Evolutionary conservation across 2,797 vertebrate species (phyloP), one percentile per base, ranked within the genome.

Genomic region (Champsocephalus esox): DNA sequence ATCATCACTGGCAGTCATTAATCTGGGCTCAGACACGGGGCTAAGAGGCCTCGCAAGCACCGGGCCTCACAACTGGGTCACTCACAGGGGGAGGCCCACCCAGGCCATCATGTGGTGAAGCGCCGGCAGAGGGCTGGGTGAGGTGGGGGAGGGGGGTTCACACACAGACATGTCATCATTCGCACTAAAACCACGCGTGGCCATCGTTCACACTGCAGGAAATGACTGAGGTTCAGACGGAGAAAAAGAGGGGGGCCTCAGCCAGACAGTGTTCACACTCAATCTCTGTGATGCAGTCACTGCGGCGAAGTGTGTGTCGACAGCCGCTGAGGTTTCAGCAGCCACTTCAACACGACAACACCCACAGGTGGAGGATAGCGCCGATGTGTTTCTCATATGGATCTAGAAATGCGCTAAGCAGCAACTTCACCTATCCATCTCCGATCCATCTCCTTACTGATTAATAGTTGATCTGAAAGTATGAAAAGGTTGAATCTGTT

Each of bases 11-110:
- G 88, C 87, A 85, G 92, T 93, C 93, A 95, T 94, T 95, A 95
- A 95, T 95, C 94, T 94, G 94, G 93, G 94, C 93, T 94, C 92
- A 95, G 94, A 95, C 94, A 93, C 81, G 73, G 82, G 90, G 90
- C 91, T 93, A 91, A 92, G 91, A 92, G 92, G 92, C 88, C 93
- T 93, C 83, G 60, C 87, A 87, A 93, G 91, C 92, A 87, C 85
- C 63, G 82, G 52, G 85, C 86, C 87, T 90, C 90, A 93, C 94
- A 94, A 95, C 91, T 94, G 93, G 94, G 94, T 95, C 93, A 94
- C 88, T 92, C 87, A 87, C 90, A 82, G 91, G 89, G 92, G 93
- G 89, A 92, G 91, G 90, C 88, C 89, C 92, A 92, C 92, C 90
- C 91, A 91, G 90, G 87, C 92, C 92, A 93, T 93, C 92, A 91